Evolutionary conservation across 1,140 invertebrate species (phyloP).

Genomic region (Drosophila baimaii): DNA sequence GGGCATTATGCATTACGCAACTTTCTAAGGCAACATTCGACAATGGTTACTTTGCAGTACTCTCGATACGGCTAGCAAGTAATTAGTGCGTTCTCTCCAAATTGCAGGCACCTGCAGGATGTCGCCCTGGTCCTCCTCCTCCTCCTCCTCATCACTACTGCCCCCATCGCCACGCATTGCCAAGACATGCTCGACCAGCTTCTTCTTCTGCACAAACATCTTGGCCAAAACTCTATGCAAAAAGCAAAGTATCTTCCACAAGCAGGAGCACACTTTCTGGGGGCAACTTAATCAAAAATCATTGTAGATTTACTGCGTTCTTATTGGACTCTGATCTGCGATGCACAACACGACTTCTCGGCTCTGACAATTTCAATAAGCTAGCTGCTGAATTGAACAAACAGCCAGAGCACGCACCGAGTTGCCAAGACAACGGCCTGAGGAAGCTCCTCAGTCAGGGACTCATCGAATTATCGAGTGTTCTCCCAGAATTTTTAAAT

Average conservation of each 20-base stretch:
- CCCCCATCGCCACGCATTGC: slow-evolving; percentile 69
- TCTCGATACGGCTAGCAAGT: slow-evolving; percentile 33
- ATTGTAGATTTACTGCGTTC: slow-evolving; percentile 64
- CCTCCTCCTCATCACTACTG: slow-evolving; percentile 70
- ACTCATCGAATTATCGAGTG: not conserved
- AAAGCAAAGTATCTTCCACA: slow-evolving; percentile 39
- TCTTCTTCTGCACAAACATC: slow-evolving; percentile 82
- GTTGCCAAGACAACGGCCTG: slow-evolving; percentile 24
- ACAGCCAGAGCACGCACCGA: slow-evolving; percentile 10
- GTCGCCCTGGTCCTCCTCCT: slow-evolving; percentile 81
- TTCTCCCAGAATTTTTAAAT: not conserved
- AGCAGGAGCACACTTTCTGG: slow-evolving; percentile 3
- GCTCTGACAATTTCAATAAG: slow-evolving; percentile 3
- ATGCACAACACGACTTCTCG: slow-evolving; percentile 26
- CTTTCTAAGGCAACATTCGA: slow-evolving; percentile 43
- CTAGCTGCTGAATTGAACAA: slow-evolving; percentile 27
- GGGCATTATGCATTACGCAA: slow-evolving; percentile 52
- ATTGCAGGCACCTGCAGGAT: slow-evolving; percentile 77
- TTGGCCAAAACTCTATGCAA: slow-evolving; percentile 52
- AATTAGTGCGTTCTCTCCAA: slow-evolving; percentile 21
- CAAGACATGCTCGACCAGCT: slow-evolving; percentile 79
- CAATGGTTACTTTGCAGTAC: slow-evolving; percentile 50
- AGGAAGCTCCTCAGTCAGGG: not conserved
- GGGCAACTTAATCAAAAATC: slow-evolving; percentile 30
- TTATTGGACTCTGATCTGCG: not conserved